Conservation (phyloP, 2,797 vertebrate species). For the Linurgus olivaceus region DNA sequence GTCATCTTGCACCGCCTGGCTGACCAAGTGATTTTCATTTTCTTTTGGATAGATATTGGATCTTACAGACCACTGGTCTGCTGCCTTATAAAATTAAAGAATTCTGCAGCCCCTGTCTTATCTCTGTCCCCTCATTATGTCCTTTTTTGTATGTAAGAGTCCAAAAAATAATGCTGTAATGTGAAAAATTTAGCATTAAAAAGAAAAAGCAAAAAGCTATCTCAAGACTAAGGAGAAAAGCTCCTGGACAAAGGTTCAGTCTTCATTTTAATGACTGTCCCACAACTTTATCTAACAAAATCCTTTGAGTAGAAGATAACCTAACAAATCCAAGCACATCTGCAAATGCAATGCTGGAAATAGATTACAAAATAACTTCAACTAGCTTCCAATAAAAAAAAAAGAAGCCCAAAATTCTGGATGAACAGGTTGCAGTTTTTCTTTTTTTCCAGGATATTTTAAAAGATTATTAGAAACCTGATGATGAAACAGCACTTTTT, state of each 20-base stretch:
- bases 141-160: not conserved
- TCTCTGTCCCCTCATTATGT: not conserved
- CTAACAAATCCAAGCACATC: not conserved
- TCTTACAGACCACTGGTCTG: conserved; percentile 1
- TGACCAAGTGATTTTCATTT: conserved; percentile 32
- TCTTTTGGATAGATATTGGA: conserved; percentile 5
- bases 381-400: not conserved
- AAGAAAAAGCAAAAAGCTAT: not conserved
- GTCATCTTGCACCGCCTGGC: not conserved
- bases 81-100: not conserved
- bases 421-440: rapidly evolving
- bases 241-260: not conserved
- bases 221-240: not conserved
- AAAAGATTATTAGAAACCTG: not conserved
- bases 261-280: not conserved
- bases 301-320: not conserved
- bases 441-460: not conserved
- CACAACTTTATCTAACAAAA: not conserved
- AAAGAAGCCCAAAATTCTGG: not conserved
- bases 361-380: not conserved
- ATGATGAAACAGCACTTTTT: not conserved
- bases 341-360: not conserved
- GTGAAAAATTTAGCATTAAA: not conserved
- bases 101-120: not conserved
- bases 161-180: not conserved